These are phyloP conservation scores for Epistrophella euchroma DNA, from an alignment of 2,888 invertebrate genomes.

Conservation along the genomic window DNA sequence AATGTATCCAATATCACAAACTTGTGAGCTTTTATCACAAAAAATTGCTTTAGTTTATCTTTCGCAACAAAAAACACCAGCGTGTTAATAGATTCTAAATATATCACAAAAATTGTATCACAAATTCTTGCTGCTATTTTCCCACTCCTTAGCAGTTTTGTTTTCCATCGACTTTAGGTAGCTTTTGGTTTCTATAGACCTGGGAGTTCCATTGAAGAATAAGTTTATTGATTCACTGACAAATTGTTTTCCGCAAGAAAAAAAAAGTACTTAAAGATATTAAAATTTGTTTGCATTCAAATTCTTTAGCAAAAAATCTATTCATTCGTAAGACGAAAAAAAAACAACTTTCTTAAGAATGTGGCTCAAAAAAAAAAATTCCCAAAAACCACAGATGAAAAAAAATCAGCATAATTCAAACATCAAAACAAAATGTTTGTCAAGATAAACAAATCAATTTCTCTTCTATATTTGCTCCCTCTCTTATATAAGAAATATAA, in stretches of 20 bases:
- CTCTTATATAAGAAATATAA: not conserved
- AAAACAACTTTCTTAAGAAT: not conserved
- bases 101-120: too few relatives aligned
- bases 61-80: too few relatives aligned
- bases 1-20: not conserved
- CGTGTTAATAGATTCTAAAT: too few relatives aligned
- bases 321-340: not conserved
- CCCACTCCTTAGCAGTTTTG: not conserved
- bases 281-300: not conserved
- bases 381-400: constrained; percentile 28
- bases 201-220: not conserved
- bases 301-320: not conserved
- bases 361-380: not conserved
- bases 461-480: not conserved
- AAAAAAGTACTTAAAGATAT: not conserved
- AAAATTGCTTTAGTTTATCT: too few relatives aligned
- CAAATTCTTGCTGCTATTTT: too few relatives aligned
- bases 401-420: constrained; percentile 47
- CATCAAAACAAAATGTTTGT: constrained; percentile 55
- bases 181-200: not conserved
- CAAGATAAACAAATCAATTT: constrained; percentile 59
- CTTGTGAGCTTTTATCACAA: not conserved
- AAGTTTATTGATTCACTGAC: not conserved
- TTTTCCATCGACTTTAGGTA: not conserved
- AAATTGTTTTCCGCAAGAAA: not conserved